Percentiles rank a stretch among this genome's conserved stretches.
Evolutionary conservation across 2,113 vertebrate species (phyloP).

Genomic region (Tyrannus savana): DNA sequence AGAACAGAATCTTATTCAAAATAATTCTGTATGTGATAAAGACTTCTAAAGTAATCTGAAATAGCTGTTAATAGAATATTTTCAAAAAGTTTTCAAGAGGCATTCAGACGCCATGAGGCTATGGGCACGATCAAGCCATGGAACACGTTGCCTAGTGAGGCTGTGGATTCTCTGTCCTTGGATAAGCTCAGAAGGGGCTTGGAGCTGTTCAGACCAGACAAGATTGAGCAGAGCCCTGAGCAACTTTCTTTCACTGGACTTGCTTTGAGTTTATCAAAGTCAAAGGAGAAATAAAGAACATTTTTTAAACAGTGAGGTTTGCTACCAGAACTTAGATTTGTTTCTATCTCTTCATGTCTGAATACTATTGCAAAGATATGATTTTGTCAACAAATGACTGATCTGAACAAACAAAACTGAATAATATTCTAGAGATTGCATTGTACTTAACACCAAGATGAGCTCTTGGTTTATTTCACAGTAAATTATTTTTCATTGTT

Average conservation of each 20-base stretch:
- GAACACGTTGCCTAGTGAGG: neutral
- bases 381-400: neutral
- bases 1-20: rapidly evolving
- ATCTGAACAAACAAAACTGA: neutral
- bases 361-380: neutral
- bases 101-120: neutral
- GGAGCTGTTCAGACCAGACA: neutral
- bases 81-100: neutral
- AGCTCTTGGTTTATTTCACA: neutral
- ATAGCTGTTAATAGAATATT: neutral
- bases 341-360: neutral
- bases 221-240: neutral
- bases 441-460: neutral
- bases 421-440: neutral
- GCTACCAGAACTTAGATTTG: neutral
- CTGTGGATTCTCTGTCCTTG: neutral
- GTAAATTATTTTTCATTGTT: neutral
- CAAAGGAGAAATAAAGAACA: neutral
- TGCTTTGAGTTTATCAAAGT: neutral
- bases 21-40: neutral
- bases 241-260: neutral
- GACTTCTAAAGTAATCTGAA: neutral
- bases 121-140: neutral
- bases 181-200: neutral
- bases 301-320: neutral